Evolutionary conservation across 2,113 vertebrate genomes (phyloP), one percentile per base, ranked within the genome.

Genomic region (Uria lomvia): DNA sequence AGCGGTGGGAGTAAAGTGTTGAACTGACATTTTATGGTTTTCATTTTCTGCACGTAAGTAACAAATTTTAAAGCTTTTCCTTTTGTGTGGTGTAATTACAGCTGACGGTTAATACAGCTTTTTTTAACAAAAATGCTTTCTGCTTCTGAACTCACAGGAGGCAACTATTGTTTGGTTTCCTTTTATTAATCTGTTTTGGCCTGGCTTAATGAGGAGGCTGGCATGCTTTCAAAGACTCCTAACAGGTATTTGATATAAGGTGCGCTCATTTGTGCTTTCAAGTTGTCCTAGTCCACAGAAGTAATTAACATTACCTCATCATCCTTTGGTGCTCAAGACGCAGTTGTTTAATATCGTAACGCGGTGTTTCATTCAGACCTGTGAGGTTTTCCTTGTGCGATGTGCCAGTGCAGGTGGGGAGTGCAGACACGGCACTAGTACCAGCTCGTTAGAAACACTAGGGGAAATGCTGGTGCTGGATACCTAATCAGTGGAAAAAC

Each of bases 401-500:
- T 5, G 3, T 36, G n/a, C 43, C 0, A 0, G 8, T 67, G 42
- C 60, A 73, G 29, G 10, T 18, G 36, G 12, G 40, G 68, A 77
- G 80, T 63, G 45, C 63, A 73, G 87, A 89, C 42, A 50, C 18
- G 52, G 29, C 15, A 3, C 58, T 76, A 17, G 68, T 34, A 43
- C 74, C 47, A 83, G 53, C 86, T 93, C 45, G 12, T 93, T 55
- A 81, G 71, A 81, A 94, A 94, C 49, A 75, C 43, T n/a, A 11
- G 5, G 49, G 8, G 63, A 87, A 90, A 75, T 36, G 20, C 17
- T 1, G 13, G 78, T 97, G 94, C 84, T 23, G 52, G 85, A 94
- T 95, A 98, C 73, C 71, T 97, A 92, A 96, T 97, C 92, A 96
- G 92, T 94, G 87, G 90, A 88, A 82, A 96, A 94, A 93, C 76